Percentiles rank a stretch among this genome's conserved stretches.
Conservation (phyloP, 2,888 invertebrate genomes). For the Meloe dianella region DNA sequence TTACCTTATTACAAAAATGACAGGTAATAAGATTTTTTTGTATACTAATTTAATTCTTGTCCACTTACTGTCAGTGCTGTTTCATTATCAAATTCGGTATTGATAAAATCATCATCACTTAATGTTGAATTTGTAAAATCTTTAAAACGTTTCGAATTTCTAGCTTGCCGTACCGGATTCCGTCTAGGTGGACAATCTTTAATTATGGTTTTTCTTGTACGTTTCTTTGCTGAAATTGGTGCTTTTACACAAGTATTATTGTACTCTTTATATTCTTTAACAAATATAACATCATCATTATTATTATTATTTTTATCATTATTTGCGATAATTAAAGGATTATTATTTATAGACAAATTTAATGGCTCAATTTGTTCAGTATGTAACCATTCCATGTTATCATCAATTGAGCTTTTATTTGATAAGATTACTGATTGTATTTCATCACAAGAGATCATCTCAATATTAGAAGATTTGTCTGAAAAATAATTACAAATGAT, state of each 20-base stretch:
- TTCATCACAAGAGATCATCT: not conserved
- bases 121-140: conserved; percentile 22
- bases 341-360: conserved; percentile 21
- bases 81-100: conserved; percentile 14
- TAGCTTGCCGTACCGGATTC: conserved; percentile 32
- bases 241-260: conserved; percentile 13
- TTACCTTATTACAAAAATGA: no score
- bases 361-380: conserved; percentile 27
- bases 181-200: conserved; percentile 25
- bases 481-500: not conserved
- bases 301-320: conserved; percentile 12
- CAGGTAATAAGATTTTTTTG: no score
- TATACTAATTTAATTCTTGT: not conserved
- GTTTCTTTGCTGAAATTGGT: conserved; percentile 12
- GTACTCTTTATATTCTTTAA: conserved; percentile 40
- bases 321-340: conserved; percentile 8
- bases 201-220: not conserved
- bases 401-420: not conserved
- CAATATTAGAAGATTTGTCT: not conserved
- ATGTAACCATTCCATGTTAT: not conserved
- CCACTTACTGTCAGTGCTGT: not conserved
- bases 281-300: conserved; percentile 47
- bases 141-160: conserved; percentile 20
- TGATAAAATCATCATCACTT: conserved; percentile 27
- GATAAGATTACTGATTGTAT: not conserved